Base-by-base conservation (phyloP, 2,888 invertebrate species). In the Hydropsyche betteni region DNA sequence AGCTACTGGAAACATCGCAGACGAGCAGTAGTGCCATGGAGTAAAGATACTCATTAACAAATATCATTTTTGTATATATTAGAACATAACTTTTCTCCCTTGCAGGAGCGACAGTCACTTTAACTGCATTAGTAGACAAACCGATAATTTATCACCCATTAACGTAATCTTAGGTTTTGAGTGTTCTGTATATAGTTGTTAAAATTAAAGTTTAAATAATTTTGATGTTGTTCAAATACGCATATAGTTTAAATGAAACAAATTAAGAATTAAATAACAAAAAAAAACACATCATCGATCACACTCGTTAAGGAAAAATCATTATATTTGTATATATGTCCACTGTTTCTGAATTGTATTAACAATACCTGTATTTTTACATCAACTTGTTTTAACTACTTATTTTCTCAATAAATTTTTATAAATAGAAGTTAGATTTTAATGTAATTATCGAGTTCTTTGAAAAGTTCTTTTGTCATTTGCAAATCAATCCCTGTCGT, bases 371-470 rank as follows among this genome's bases (percentile, higher is more conserved):
- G 86, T 86, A 86, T 86, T 87, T 84, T 85, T 84, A 83, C 85
- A 85, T 85, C 85, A 85, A 86, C 85, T 86, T 86, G 86, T 87
- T 87, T 87, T 86, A 87, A 86, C 85, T 86, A 87, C 86, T 86
- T 86, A 86, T 86, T 87, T 87, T 87, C 86, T 86, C 84, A 84
- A 87, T 86, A 87, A 87, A 87, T 84, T 81, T 80, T 79, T 76
- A 68, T 72, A 50, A 50, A 69, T 58, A 24, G 58, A 24, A 58
- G 16, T 58, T 8, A 58, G 16, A 24, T 58, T 58, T 24, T 16
- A 64, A 64, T 64, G 24, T 55, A 55, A n/a, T 14, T 55, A 55
- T 55, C 12, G 55, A n/a, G 55, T 14, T 55, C 12, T 55, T 10
- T 44, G 10, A 44, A 10, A 6, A 44, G 6, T 44, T 10, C 3